Base-by-base conservation (phyloP, 30 jellyfish, hydroid and myxozoan genomes). In the Nemopilema nomurai region DNA sequence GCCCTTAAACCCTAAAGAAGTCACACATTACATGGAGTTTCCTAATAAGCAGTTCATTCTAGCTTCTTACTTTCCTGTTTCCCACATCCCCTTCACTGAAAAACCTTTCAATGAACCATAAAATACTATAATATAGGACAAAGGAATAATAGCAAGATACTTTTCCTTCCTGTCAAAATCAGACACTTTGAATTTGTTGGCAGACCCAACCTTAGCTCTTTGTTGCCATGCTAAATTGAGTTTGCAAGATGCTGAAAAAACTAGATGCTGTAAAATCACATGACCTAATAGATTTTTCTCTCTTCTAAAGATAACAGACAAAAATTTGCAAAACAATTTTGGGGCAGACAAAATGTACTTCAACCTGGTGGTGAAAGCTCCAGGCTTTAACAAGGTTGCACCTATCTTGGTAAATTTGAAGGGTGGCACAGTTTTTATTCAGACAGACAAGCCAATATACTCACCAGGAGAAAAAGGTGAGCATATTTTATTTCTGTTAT, bases 371-470 rank as follows among this genome's bases (percentile, higher is more conserved):
- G 91, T 84, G 7, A 90, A 76, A 74, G 85, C 66, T 0, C 70
- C 82, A 22, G 90, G 87, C 28, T 28, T 83, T 28, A 75, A 81
- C 18, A 90, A 90, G 62, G 85, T 67, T 41, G 62, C 87, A 32
- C 79, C 80, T 28, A 69, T 90, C 63, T 30, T 83, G 31, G 24
- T 90, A 69, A 72, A 77, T 28, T 28, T 68, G 51, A 85, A 71
- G 76, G 29, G 79, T 33, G 93, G 91, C 25, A 79, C 90, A 7
- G 97, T 82, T 29, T 82, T 90, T 24, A 90, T 90, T 41, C 97
- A 90, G 53, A 90, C 97, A 0, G 93, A 90, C 85, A 90, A 90
- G 64, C 97, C 97, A 49, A 82, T 90, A 29, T 90, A 90, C 82
- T 31, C 87, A 1, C 97, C 97, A 49, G 75, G 65, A 19, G 85